Conservation (phyloP, 1,140 invertebrate species). For the Catajapyx aquilonaris region DNA sequence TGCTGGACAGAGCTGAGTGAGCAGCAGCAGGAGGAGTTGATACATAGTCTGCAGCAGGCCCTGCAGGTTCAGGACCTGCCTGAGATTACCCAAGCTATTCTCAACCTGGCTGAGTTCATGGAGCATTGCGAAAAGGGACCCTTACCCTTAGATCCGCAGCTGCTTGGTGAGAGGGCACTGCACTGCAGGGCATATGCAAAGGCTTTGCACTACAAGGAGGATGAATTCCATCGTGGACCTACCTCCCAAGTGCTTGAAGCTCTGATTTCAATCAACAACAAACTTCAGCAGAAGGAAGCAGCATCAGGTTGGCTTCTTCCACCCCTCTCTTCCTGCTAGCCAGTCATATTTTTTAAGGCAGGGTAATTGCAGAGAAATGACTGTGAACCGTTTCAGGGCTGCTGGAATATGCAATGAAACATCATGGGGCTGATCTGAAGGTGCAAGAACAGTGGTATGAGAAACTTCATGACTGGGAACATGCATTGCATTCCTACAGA, state of each 20-base stretch:
- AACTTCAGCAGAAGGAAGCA: conserved; percentile 93
- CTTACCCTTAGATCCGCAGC: conserved; percentile 64
- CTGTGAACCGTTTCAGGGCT: conserved; percentile 34
- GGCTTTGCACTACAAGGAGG: conserved; percentile 95
- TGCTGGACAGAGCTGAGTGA: conserved; percentile 91
- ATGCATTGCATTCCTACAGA: conserved; percentile 71
- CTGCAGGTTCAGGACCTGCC: conserved; percentile 80
- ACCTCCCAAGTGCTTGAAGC: conserved; percentile 72
- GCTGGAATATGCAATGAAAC: conserved; percentile 72
- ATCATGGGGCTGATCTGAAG: conserved; percentile 42
- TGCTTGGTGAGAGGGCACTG: conserved; percentile 30
- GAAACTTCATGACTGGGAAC: conserved; percentile 96
- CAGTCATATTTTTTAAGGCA: no score
- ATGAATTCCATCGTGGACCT: conserved; percentile 59
- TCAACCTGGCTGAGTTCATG: conserved; percentile 98
- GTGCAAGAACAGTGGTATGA: conserved; percentile 97
- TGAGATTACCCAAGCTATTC: conserved; percentile 90
- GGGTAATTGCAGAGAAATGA: no score
- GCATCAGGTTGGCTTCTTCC: no score
- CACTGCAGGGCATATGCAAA: conserved; percentile 69
- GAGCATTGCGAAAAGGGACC: conserved; percentile 96
- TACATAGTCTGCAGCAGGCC: conserved; percentile 69
- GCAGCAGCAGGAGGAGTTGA: conserved; percentile 62
- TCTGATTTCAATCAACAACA: conserved; percentile 95
- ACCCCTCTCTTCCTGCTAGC: no score